Conservation (phyloP, 1,140 invertebrate species). For the Paralvinella palmiformis region DNA sequence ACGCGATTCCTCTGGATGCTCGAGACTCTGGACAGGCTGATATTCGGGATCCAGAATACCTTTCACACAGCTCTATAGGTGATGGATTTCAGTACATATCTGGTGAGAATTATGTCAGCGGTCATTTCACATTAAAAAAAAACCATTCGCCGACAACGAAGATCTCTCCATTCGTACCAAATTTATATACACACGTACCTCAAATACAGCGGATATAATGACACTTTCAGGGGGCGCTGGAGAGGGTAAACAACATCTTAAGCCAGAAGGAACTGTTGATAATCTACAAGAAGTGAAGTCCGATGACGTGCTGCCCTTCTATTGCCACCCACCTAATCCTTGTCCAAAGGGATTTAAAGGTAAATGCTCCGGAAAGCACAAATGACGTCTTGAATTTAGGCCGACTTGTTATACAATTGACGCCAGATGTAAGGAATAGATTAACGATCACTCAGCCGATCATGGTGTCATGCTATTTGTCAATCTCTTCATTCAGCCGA, state of each 20-base stretch:
- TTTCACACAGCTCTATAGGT: not conserved
- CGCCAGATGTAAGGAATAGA: not conserved
- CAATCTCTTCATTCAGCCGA: constrained; percentile 51
- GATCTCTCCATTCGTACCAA: too few species aligned
- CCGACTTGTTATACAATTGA: not conserved
- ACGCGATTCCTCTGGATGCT: not conserved
- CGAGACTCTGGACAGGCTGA: not conserved
- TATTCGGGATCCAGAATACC: constrained; percentile 3
- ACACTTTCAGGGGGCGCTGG: constrained; percentile 70
- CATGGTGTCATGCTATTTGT: not conserved
- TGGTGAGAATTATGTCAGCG: too few species aligned
- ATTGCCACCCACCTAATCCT: constrained; percentile 98
- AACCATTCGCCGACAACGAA: too few species aligned
- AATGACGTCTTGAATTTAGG: not conserved
- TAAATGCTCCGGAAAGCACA: constrained; percentile 29
- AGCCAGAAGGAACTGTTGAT: constrained; percentile 57
- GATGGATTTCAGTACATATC: constrained; percentile 10
- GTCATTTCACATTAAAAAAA: too few species aligned
- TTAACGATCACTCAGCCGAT: not conserved
- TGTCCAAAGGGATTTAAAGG: constrained; percentile 69
- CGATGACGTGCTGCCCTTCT: constrained; percentile 87
- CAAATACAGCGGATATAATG: too few species aligned
- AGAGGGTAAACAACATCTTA: constrained; percentile 65
- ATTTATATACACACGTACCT: too few species aligned
- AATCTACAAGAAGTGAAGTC: constrained; percentile 71